These are phyloP conservation scores for Sus cebifrons DNA, from an alignment of 2,797 vertebrate genomes.

Conservation along the genomic window DNA sequence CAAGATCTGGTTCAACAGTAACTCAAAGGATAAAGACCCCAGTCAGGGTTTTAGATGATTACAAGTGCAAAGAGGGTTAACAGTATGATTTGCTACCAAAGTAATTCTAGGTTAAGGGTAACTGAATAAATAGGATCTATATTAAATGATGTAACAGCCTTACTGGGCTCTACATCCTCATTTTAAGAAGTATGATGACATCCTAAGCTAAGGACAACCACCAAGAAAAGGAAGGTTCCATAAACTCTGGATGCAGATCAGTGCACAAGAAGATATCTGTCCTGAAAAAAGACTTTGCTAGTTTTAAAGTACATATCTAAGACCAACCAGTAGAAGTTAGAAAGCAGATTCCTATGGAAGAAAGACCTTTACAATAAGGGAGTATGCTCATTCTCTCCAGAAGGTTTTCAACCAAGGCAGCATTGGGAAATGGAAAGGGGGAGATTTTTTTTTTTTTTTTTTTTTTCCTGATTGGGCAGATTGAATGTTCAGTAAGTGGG, in stretches of 20 bases:
- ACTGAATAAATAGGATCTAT: conserved; percentile 42
- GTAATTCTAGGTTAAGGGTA: conserved; percentile 27
- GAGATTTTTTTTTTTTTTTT: background rate
- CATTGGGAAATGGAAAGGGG: conserved; percentile 12
- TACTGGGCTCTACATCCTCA: background rate
- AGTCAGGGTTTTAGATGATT: conserved; percentile 43
- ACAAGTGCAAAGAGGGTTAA: conserved; percentile 46
- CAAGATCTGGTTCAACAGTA: background rate
- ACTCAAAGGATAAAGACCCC: conserved; percentile 52
- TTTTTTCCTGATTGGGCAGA: background rate
- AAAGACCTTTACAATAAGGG: background rate
- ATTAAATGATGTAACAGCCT: conserved; percentile 41
- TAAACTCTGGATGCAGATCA: conserved; percentile 40
- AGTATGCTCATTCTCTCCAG: background rate
- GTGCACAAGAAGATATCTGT: background rate
- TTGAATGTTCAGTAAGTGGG: background rate
- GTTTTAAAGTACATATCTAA: conserved; percentile 59
- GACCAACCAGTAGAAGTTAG: background rate
- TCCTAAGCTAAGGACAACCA: conserved; percentile 25
- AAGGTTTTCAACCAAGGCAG: conserved; percentile 25
- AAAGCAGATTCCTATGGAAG: conserved; percentile 33
- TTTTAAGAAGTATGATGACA: conserved; percentile 28
- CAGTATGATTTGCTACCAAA: conserved; percentile 37
- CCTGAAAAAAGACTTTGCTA: conserved; percentile 36
- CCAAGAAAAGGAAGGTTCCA: conserved; percentile 42